Percentiles rank a stretch among this genome's conserved stretches.
phyloP scores from a whole-genome alignment of 2,888 invertebrate genomes.

The Cinara cedri region DNA sequence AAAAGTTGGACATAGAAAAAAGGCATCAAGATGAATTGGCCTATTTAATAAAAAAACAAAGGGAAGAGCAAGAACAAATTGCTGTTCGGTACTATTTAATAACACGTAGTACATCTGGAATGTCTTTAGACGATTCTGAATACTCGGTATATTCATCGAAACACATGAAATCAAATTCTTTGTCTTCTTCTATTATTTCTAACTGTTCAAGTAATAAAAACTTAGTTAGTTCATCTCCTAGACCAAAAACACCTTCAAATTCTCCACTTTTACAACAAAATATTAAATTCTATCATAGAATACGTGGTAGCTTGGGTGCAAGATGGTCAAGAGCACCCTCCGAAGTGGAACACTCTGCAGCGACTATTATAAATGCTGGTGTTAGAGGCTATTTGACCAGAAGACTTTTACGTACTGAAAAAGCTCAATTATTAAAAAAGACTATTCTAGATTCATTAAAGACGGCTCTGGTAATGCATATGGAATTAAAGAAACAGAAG shows the following conservation, averaged over 20 bases:
- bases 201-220: conserved; percentile 47
- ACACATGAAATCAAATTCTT: not conserved
- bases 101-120: conserved; percentile 34
- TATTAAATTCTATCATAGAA: conserved; percentile 39
- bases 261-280: conserved; percentile 36
- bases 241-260: conserved; percentile 1
- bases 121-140: conserved; percentile 32
- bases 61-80: conserved; percentile 48
- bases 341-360: conserved; percentile 67
- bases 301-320: not conserved
- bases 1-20: conserved; percentile 41
- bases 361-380: conserved; percentile 72
- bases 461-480: conserved; percentile 77
- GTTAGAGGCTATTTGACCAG: conserved; percentile 81
- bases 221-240: conserved; percentile 27
- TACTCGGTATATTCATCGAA: conserved; percentile 26
- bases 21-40: conserved; percentile 50
- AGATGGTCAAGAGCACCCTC: conserved; percentile 40
- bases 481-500: conserved; percentile 68
- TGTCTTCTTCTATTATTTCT: conserved; percentile 38
- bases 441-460: conserved; percentile 80
- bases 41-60: conserved; percentile 49
- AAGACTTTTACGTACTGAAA: conserved; percentile 79
- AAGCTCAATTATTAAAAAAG: conserved; percentile 78
- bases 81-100: conserved; percentile 42